phyloP scores from a whole-genome alignment of 2,888 invertebrate genomes.

The Hanleya hanleyi region DNA sequence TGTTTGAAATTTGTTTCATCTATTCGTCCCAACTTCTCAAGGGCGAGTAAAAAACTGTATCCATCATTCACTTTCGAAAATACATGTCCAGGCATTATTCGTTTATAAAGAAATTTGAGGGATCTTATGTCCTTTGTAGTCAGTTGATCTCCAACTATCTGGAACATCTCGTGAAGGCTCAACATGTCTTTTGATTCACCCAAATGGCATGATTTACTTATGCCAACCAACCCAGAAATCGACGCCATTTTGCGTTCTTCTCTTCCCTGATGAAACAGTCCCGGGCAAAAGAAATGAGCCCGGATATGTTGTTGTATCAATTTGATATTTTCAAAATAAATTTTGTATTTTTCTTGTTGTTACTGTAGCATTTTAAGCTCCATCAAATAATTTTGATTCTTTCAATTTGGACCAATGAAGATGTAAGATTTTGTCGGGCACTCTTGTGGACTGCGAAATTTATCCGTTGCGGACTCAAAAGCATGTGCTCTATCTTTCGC shows the following conservation, averaged over 20 bases:
- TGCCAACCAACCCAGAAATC: not conserved
- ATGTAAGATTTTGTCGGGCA: too few species aligned
- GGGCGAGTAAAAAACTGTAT: conserved; percentile 45
- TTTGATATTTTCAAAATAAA: too few species aligned
- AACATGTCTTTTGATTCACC: not conserved
- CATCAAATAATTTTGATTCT: too few species aligned
- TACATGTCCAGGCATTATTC: conserved; percentile 36
- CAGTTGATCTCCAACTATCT: conserved; percentile 50
- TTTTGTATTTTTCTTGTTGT: too few species aligned
- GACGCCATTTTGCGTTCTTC: conserved; percentile 9
- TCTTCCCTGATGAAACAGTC: too few species aligned
- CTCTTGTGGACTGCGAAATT: too few species aligned
- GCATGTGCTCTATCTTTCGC: not conserved
- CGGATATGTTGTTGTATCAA: too few species aligned
- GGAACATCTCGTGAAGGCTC: conserved; percentile 44
- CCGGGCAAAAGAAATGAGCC: too few species aligned
- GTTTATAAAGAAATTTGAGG: conserved; percentile 38
- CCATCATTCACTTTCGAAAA: conserved; percentile 45
- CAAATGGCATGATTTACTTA: too few species aligned
- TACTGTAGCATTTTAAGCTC: too few species aligned
- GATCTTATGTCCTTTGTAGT: conserved; percentile 38
- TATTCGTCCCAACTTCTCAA: conserved; percentile 45
- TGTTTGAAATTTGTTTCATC: conserved; percentile 52
- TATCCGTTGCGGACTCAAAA: not conserved
- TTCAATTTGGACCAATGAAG: too few species aligned